A percentile compares a stretch with the other conserved stretches of the same genome.
Evolutionary conservation across 1,140 invertebrate species (phyloP).

Genomic region (Phymorhynchus buccinoides): DNA sequence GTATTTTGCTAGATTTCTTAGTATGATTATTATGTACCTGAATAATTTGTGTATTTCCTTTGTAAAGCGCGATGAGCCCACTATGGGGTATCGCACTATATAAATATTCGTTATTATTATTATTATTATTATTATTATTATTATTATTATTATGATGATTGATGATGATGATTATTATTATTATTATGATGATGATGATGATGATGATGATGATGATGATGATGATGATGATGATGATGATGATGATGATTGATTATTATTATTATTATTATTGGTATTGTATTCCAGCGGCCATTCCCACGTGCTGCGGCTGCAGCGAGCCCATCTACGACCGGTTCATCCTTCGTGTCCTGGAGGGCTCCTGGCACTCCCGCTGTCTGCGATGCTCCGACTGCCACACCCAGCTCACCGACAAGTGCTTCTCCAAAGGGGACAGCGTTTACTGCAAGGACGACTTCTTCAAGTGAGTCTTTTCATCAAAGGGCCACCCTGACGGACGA

Average conservation of each 20-base stretch:
- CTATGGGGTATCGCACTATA: no score
- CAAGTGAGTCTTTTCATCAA: background rate
- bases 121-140: no score
- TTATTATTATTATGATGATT: no score
- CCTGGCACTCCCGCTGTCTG: background rate
- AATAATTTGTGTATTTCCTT: no score
- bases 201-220: no score
- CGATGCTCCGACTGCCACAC: slow-evolving; percentile 6
- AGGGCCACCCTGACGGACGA: no score
- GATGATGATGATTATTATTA: no score
- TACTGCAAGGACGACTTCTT: slow-evolving; percentile 27
- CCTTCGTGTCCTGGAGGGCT: background rate
- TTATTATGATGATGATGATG: no score
- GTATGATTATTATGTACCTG: no score
- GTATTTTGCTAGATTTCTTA: no score
- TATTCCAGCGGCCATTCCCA: background rate
- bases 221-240: background rate
- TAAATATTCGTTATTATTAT: no score
- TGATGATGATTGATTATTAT: background rate
- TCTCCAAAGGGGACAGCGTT: background rate
- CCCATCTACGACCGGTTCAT: slow-evolving; percentile 20
- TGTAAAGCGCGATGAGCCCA: no score
- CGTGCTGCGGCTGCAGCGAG: background rate
- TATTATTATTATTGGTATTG: background rate
- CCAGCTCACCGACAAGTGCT: slow-evolving; percentile 15